These are phyloP conservation scores for Bovichtus diacanthus DNA, from an alignment of 2,797 vertebrate species.

Conservation along the genomic window DNA sequence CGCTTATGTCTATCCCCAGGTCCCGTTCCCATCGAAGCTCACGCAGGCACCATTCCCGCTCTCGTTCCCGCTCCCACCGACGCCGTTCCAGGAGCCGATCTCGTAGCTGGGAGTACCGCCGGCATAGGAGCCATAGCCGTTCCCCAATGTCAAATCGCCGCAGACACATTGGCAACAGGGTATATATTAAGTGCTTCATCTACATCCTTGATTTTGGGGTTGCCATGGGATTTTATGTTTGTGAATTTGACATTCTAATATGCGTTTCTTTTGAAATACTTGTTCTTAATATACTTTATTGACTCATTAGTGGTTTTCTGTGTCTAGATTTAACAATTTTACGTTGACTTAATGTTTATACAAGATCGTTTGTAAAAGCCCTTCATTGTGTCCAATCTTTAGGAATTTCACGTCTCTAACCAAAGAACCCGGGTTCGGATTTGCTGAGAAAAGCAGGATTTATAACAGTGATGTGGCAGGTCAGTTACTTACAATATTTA, in stretches of 20 bases:
- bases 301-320: not conserved
- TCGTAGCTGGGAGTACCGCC: conserved; percentile 92
- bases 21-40: conserved; percentile 96
- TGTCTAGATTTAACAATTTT: not conserved
- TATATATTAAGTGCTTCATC: conserved; percentile 58
- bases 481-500: not conserved
- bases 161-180: conserved; percentile 96
- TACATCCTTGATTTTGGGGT: not conserved
- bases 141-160: conserved; percentile 98
- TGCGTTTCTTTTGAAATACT: too few relatives aligned
- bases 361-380: not conserved
- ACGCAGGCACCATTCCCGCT: conserved; percentile 92
- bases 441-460: not conserved
- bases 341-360: not conserved
- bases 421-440: not conserved
- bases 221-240: not conserved
- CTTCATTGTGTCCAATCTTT: not conserved
- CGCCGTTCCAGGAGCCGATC: conserved; percentile 92
- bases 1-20: conserved; percentile 69
- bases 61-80: conserved; percentile 92
- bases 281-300: not conserved
- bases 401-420: not conserved
- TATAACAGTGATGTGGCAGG: not conserved
- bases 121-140: conserved; percentile 92
- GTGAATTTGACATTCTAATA: not conserved